These are phyloP conservation scores for Strigamia crassipes DNA, from an alignment of 2,888 invertebrate genomes.

Conservation along the genomic window DNA sequence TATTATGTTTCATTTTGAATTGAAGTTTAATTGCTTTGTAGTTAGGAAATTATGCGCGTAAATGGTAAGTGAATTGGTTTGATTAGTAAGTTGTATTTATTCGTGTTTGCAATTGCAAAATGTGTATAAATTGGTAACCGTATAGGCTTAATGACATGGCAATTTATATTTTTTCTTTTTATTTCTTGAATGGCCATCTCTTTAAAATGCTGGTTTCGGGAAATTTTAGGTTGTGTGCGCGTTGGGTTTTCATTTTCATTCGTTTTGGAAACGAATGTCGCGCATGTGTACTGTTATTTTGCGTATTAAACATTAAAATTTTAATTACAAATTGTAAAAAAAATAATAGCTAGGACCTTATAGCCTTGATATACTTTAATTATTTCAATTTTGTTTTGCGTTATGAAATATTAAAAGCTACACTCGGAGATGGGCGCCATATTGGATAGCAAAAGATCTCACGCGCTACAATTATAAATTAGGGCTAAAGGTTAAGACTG, in stretches of 20 bases:
- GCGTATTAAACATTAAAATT: background rate
- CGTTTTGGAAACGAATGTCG: background rate
- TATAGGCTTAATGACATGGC: background rate
- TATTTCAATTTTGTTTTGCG: too few relatives aligned
- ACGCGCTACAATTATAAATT: too few relatives aligned
- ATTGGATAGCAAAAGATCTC: too few relatives aligned
- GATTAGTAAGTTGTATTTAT: background rate
- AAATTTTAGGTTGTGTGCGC: background rate
- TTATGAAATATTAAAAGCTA: too few relatives aligned
- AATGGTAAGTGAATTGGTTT: background rate
- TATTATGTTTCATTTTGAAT: constrained; percentile 10
- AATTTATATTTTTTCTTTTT: background rate
- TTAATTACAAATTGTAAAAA: background rate
- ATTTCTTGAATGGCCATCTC: background rate
- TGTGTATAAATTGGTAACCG: background rate
- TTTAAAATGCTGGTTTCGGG: background rate
- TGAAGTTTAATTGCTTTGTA: background rate
- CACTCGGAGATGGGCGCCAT: too few relatives aligned
- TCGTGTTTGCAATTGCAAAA: too few relatives aligned
- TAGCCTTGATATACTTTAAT: too few relatives aligned
- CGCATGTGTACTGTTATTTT: background rate
- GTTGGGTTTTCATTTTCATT: background rate
- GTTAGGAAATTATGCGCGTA: background rate
- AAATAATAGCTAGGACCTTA: background rate
- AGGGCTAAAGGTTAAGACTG: background rate